Percentiles rank a stretch among this genome's conserved stretches.
These are phyloP conservation scores for Epicauta chinensis DNA, from an alignment of 1,140 invertebrate species.

Conservation along the genomic window DNA sequence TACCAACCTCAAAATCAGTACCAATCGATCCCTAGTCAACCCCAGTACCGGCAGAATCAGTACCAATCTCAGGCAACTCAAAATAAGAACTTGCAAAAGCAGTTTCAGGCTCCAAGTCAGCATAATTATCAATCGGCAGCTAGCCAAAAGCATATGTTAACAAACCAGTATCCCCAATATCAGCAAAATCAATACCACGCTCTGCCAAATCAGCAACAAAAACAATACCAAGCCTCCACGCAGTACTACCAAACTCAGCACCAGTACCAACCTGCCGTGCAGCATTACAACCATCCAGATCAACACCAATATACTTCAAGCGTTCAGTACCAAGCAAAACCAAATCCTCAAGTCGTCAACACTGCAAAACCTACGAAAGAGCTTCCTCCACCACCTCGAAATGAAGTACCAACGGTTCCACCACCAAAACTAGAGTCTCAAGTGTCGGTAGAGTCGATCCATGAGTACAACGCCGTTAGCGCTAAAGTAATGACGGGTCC, in stretches of 20 bases:
- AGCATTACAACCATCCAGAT: neutral
- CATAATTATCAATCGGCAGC: no score
- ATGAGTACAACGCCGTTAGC: slow-evolving; percentile 43
- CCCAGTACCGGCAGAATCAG: neutral
- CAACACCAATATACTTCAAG: neutral
- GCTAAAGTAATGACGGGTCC: slow-evolving; percentile 60
- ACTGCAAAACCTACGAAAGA: no score
- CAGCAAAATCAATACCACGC: no score
- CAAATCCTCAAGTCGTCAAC: neutral
- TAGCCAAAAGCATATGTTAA: no score
- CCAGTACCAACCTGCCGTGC: slow-evolving; percentile 2
- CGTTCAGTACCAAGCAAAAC: slow-evolving; percentile 18
- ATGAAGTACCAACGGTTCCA: neutral
- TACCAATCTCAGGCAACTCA: no score
- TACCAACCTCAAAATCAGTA: slow-evolving; percentile 19
- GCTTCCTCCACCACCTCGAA: no score
- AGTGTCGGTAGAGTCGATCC: slow-evolving; percentile 27
- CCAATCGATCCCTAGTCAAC: neutral
- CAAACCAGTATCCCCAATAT: neutral
- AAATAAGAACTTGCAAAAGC: no score
- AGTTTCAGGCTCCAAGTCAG: no score
- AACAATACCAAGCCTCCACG: slow-evolving; percentile 22
- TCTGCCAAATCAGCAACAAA: slow-evolving; percentile 11
- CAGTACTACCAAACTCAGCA: neutral
- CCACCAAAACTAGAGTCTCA: slow-evolving; percentile 23